Conservation (phyloP, 2,888 invertebrate species). For the Ectropis crepuscularia region DNA sequence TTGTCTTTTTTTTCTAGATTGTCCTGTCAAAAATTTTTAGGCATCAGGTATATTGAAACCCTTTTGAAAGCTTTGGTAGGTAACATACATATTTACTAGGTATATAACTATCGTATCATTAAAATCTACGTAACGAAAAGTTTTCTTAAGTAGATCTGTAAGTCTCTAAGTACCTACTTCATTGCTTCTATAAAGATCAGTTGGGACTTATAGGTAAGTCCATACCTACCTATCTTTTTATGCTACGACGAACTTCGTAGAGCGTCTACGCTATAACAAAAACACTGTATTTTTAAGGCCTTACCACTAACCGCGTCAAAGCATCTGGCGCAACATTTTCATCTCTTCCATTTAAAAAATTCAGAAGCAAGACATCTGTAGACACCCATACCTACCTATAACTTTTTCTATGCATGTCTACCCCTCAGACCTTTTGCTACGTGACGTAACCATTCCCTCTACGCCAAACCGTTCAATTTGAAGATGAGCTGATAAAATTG, state of each 20-base stretch:
- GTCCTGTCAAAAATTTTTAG: too few relatives aligned
- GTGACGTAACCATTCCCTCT: conserved; percentile 75
- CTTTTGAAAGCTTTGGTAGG: too few relatives aligned
- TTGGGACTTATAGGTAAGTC: too few relatives aligned
- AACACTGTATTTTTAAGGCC: conserved; percentile 30
- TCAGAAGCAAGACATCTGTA: conserved; percentile 53
- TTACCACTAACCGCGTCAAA: conserved; percentile 41
- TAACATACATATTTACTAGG: too few relatives aligned
- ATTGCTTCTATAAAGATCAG: too few relatives aligned
- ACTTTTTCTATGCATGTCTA: conserved; percentile 62
- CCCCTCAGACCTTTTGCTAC: conserved; percentile 56
- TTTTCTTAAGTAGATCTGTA: too few relatives aligned
- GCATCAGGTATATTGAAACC: too few relatives aligned
- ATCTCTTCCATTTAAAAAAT: conserved; percentile 57
- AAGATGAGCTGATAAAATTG: conserved; percentile 65
- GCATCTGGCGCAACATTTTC: conserved; percentile 49
- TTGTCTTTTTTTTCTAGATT: too few relatives aligned
- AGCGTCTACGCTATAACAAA: conserved; percentile 19
- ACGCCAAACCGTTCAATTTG: conserved; percentile 64
- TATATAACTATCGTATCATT: too few relatives aligned
- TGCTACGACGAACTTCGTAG: conserved; percentile 29
- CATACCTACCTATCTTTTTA: conserved; percentile 2
- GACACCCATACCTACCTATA: conserved; percentile 51
- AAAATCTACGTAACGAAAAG: too few relatives aligned
- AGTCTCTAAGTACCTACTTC: too few relatives aligned